Percentiles rank a stretch among this genome's conserved stretches.
These are phyloP conservation scores for Euura saliciscinereae DNA, from an alignment of 1,140 invertebrate genomes.

Conservation along the genomic window DNA sequence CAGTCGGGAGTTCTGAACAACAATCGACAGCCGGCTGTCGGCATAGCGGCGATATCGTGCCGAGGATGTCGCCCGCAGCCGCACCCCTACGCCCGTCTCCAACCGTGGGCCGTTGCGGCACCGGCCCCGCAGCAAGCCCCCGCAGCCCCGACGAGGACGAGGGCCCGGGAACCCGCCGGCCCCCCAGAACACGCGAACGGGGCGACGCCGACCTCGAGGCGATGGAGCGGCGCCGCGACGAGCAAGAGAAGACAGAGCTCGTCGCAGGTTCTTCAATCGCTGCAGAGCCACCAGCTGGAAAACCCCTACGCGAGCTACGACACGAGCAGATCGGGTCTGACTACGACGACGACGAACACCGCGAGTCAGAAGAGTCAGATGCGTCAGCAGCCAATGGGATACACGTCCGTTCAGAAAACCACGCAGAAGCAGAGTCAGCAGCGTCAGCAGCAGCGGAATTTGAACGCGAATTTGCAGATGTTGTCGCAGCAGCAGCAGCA, in stretches of 20 bases:
- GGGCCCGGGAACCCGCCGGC: constrained; percentile 3
- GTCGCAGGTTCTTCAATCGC: neutral
- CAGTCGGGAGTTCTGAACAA: neutral
- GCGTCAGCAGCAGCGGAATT: too few species aligned
- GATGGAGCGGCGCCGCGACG: constrained; percentile 1
- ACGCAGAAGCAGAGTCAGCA: neutral
- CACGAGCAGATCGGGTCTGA: neutral
- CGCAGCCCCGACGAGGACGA: constrained; percentile 5
- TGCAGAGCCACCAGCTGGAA: neutral
- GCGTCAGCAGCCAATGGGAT: neutral
- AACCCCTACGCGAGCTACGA: neutral
- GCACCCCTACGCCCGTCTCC: constrained; percentile 6
- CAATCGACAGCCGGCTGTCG: constrained; percentile 6
- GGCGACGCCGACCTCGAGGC: neutral
- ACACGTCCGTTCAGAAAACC: neutral
- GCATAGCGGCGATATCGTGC: constrained; percentile 9
- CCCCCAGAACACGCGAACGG: constrained; percentile 2
- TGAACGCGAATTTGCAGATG: too few species aligned
- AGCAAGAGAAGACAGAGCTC: neutral
- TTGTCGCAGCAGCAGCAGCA: neutral
- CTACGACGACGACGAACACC: neutral
- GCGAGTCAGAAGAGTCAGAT: neutral
- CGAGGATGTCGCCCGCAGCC: constrained; percentile 10
- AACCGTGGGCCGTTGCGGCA: constrained; percentile 7
- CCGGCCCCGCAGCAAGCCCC: constrained; percentile 6